A percentile compares a stretch with the other conserved stretches of the same genome.
These are phyloP conservation scores for Agriopis aurantiaria DNA, from an alignment of 2,888 invertebrate genomes.

Conservation along the genomic window DNA sequence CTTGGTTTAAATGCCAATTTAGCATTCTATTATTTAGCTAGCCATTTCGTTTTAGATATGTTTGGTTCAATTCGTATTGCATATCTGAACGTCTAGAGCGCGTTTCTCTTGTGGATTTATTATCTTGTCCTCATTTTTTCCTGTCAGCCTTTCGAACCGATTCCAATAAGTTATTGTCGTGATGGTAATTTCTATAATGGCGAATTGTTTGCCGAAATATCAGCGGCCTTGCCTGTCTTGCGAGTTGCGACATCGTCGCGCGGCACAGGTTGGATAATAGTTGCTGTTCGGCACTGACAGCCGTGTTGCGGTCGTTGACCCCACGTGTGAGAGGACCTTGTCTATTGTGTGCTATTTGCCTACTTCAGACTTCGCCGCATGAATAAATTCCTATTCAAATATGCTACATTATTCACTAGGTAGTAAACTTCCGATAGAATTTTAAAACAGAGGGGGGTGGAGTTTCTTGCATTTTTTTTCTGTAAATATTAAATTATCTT, in stretches of 20 bases:
- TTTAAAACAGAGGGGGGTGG: too few species aligned
- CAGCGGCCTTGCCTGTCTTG: constrained; percentile 42
- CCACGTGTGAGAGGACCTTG: constrained; percentile 64
- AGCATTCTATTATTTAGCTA: neutral
- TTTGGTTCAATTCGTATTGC: constrained; percentile 8
- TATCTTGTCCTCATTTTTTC: constrained; percentile 29
- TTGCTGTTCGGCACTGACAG: constrained; percentile 15
- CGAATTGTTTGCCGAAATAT: constrained; percentile 41
- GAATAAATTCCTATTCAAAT: constrained; percentile 38
- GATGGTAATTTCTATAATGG: constrained; percentile 38
- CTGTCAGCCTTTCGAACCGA: constrained; percentile 25
- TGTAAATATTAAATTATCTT: too few species aligned
- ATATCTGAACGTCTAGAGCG: constrained; percentile 13
- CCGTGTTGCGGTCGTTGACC: constrained; percentile 38
- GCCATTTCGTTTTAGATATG: neutral
- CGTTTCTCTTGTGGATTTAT: constrained; percentile 25
- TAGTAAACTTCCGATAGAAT: neutral
- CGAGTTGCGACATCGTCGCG: constrained; percentile 41
- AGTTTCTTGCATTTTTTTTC: too few species aligned
- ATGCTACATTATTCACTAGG: constrained; percentile 41
- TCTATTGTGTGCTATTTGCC: constrained; percentile 64
- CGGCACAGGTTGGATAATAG: constrained; percentile 35
- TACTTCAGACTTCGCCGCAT: constrained; percentile 54
- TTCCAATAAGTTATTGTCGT: constrained; percentile 37
- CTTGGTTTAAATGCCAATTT: neutral